Percentiles rank a stretch among this genome's conserved stretches.
Conservation (phyloP, 2,888 invertebrate genomes). For the Proisotoma minuta region DNA sequence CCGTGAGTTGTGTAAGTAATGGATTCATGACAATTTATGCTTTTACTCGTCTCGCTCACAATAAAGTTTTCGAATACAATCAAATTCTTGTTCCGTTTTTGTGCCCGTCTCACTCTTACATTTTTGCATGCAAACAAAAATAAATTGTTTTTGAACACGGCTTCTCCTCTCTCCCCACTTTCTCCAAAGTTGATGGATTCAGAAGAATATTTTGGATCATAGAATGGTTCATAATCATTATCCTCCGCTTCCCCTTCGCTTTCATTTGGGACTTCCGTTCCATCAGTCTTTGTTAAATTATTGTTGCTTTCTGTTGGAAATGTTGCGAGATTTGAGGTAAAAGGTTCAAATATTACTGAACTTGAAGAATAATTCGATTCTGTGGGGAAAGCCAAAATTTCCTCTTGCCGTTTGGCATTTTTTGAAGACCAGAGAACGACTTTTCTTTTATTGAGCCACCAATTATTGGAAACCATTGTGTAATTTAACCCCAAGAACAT, state of each 20-base stretch:
- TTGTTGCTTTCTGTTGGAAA: no score
- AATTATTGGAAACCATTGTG: neutral
- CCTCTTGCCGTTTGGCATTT: no score
- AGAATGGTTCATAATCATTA: neutral
- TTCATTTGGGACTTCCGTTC: no score
- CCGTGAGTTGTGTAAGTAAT: slow-evolving; percentile 90
- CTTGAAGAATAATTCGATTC: no score
- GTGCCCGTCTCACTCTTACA: slow-evolving; percentile 9
- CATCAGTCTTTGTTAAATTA: no score
- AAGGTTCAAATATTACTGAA: no score
- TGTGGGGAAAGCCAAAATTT: no score
- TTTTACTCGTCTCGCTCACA: slow-evolving; percentile 49
- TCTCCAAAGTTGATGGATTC: neutral
- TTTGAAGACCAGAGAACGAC: no score
- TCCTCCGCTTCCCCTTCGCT: no score
- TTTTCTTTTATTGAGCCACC: neutral
- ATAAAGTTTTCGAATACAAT: slow-evolving; percentile 33
- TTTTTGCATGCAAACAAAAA: slow-evolving; percentile 1
- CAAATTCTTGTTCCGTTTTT: slow-evolving; percentile 31
- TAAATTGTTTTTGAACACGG: neutral
- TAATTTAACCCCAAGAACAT: slow-evolving; percentile 3
- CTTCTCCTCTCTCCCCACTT: neutral
- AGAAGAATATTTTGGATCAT: neutral
- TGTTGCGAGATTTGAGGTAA: no score
- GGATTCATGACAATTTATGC: slow-evolving; percentile 70